A percentile compares a stretch with the other conserved stretches of the same genome.
These are phyloP conservation scores for Acropora tenuis DNA, from an alignment of 64 coral and sea anemone genomes.

Conservation along the genomic window DNA sequence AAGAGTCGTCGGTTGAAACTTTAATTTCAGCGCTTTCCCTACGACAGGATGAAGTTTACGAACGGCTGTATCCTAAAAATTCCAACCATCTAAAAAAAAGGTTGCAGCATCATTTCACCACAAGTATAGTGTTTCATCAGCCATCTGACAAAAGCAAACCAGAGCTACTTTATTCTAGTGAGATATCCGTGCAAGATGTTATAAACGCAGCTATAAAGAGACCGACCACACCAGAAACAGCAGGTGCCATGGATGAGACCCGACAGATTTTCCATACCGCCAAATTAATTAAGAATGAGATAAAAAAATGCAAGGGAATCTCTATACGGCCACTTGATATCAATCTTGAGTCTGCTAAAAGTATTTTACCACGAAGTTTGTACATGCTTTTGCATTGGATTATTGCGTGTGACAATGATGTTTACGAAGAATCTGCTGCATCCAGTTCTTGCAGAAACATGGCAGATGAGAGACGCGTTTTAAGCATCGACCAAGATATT, in stretches of 20 bases:
- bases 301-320: slow-evolving; percentile 59
- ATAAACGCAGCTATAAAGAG: slow-evolving; percentile 12
- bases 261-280: slow-evolving; percentile 21
- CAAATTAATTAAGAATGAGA: slow-evolving; percentile 56
- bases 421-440: neutral
- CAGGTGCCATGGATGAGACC: neutral
- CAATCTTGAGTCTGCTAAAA: slow-evolving; percentile 44
- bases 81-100: no score
- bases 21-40: no score
- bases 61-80: no score
- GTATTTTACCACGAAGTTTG: slow-evolving; percentile 33
- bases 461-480: slow-evolving; percentile 39
- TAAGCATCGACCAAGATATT: slow-evolving; percentile 34
- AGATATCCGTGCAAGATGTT: slow-evolving; percentile 35
- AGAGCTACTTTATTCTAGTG: slow-evolving; percentile 27
- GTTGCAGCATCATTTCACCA: slow-evolving; percentile 14
- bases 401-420: slow-evolving; percentile 26
- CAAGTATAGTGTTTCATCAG: slow-evolving; percentile 24
- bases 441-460: slow-evolving; percentile 1
- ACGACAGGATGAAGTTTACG: no score
- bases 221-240: neutral
- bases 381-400: slow-evolving; percentile 61
- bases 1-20: no score
- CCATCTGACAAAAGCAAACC: slow-evolving; percentile 11
- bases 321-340: slow-evolving; percentile 40